These are phyloP conservation scores for Pollenia angustigena DNA, from an alignment of 2,888 invertebrate genomes.

Conservation along the genomic window DNA sequence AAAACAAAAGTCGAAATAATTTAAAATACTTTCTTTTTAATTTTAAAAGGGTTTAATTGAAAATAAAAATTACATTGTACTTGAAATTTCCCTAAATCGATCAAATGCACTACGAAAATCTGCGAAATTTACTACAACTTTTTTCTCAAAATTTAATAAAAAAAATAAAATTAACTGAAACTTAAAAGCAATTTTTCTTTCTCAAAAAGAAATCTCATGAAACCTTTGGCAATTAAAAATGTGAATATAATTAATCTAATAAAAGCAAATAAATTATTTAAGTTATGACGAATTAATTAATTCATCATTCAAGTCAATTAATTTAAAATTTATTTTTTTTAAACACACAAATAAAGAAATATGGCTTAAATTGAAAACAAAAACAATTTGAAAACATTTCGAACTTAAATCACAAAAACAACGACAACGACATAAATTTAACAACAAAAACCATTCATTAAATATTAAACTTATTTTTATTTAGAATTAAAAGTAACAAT, in stretches of 20 bases:
- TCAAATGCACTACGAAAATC: too few species aligned
- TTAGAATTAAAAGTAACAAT: constrained; percentile 33
- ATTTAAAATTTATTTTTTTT: constrained; percentile 55
- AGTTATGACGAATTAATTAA: constrained; percentile 8
- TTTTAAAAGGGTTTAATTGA: too few species aligned
- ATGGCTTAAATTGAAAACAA: constrained; percentile 75
- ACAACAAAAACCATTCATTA: constrained; percentile 47
- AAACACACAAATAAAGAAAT: constrained; percentile 35
- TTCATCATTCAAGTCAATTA: constrained; percentile 67
- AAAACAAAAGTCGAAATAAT: too few species aligned
- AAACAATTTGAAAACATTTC: constrained; percentile 78
- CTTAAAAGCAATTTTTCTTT: constrained; percentile 70
- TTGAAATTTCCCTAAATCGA: too few species aligned
- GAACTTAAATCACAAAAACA: constrained; percentile 79
- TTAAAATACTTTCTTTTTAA: too few species aligned
- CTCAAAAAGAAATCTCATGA: constrained; percentile 59
- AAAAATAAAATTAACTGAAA: constrained; percentile 40
- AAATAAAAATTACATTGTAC: too few species aligned
- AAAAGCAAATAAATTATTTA: constrained; percentile 56
- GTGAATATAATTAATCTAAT: constrained; percentile 56
- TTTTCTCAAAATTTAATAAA: neutral
- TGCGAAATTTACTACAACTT: neutral
- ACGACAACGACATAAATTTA: constrained; percentile 68
- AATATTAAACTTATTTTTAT: neutral
- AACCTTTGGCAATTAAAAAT: constrained; percentile 72